Conservation (phyloP, 2,797 vertebrate species). For the Synanceia verrucosa region DNA sequence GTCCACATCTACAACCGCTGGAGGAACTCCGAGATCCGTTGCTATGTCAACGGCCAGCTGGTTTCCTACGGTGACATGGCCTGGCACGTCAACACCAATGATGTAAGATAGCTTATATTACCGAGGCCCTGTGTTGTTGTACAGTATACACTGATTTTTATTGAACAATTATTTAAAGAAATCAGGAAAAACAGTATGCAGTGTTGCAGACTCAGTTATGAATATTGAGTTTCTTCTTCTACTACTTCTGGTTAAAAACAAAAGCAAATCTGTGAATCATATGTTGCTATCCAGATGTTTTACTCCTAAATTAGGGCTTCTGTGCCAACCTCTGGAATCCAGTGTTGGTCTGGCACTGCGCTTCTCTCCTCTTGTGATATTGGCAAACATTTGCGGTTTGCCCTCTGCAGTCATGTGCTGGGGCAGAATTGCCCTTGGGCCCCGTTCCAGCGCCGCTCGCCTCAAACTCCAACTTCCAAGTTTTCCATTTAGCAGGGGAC, state of each 20-base stretch:
- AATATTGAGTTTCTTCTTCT: not conserved
- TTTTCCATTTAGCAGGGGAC: slow-evolving; percentile 60
- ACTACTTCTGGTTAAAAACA: not conserved
- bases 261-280: not conserved
- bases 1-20: slow-evolving; percentile 99
- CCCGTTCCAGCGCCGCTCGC: slow-evolving; percentile 52
- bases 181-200: not conserved
- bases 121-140: not conserved
- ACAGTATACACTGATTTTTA: not conserved
- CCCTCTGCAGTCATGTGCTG: slow-evolving; percentile 53
- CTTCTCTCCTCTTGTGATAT: slow-evolving; percentile 28
- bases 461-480: slow-evolving; percentile 50
- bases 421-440: slow-evolving; percentile 62
- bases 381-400: slow-evolving; percentile 58
- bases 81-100: slow-evolving; percentile 99
- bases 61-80: slow-evolving; percentile 99
- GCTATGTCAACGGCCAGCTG: slow-evolving; percentile 97
- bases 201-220: not conserved
- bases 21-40: slow-evolving; percentile 98
- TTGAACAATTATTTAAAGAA: not conserved
- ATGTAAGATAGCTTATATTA: slow-evolving; percentile 83
- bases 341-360: slow-evolving; percentile 13
- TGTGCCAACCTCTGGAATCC: slow-evolving; percentile 5
- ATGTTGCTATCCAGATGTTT: not conserved
- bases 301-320: not conserved